Percentiles rank a stretch among this genome's conserved stretches.
Conservation (phyloP, 2,797 vertebrate genomes). For the Platyrinchus mystaceus region DNA sequence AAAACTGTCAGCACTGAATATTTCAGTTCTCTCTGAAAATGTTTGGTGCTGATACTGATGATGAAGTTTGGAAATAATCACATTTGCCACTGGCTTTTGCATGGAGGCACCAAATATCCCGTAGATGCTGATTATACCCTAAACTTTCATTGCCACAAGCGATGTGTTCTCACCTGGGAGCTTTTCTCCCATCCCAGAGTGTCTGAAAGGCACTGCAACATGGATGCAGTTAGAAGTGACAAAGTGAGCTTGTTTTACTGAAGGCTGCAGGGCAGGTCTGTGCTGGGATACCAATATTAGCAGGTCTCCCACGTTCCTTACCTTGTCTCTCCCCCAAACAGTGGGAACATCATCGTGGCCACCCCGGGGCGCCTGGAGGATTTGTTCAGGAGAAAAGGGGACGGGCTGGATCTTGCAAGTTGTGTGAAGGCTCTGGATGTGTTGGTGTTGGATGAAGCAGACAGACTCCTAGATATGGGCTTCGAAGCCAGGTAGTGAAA, state of each 20-base stretch:
- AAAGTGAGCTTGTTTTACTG: not conserved
- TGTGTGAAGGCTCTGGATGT: conserved; percentile 89
- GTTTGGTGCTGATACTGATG: not conserved
- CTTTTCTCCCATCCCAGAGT: not conserved
- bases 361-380: conserved; percentile 94
- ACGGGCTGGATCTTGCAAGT: conserved; percentile 87
- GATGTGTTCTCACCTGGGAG: not conserved
- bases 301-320: fast-evolving
- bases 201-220: not conserved
- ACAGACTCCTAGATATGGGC: conserved; percentile 95
- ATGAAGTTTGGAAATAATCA: not conserved
- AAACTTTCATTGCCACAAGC: not conserved
- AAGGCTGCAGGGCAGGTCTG: not conserved
- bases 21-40: not conserved
- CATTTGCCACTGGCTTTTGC: not conserved
- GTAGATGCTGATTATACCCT: not conserved
- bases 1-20: not conserved
- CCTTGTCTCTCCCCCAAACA: conserved; percentile 21
- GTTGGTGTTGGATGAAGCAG: conserved; percentile 95
- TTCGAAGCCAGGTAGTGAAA: conserved; percentile 87
- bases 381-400: conserved; percentile 91
- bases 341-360: conserved; percentile 91
- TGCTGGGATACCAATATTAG: fast-evolving
- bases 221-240: not conserved
- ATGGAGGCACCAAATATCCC: not conserved